phyloP scores from a whole-genome alignment of 35 echinoderm and acorn worm species.

The Amphiura filiformis region DNA sequence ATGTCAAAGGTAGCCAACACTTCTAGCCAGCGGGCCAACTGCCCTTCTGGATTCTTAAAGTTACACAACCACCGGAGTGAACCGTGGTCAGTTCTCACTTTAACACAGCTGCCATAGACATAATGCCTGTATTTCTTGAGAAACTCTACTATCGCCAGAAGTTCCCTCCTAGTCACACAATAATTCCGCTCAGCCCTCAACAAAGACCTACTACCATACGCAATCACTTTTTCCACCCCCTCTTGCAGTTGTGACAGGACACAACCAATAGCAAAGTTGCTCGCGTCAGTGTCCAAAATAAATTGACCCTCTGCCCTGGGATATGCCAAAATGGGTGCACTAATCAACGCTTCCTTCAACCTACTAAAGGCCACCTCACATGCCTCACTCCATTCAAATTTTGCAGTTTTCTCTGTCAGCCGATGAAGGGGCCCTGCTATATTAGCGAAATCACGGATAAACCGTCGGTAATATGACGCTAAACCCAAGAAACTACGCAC shows the following conservation, averaged over 20 bases:
- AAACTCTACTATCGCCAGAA: constrained; percentile 29
- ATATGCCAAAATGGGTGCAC: not conserved
- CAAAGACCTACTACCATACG: not conserved
- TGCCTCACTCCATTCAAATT: not conserved
- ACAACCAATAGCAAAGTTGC: not conserved
- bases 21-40: constrained; percentile 30
- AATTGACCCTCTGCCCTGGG: not conserved
- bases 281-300: constrained; percentile 4
- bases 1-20: not conserved
- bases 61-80: constrained; percentile 23
- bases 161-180: constrained; percentile 20
- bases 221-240: constrained; percentile 19
- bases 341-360: not conserved
- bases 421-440: constrained; percentile 19
- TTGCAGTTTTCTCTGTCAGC: not conserved
- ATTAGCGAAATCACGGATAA: constrained; percentile 17
- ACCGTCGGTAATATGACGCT: constrained; percentile 36
- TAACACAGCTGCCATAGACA: not conserved
- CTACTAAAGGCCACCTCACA: not conserved
- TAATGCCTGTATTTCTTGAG: constrained; percentile 33
- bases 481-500: constrained; percentile 26
- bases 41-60: constrained; percentile 39
- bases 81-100: constrained; percentile 22
- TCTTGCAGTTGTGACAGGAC: constrained; percentile 20
- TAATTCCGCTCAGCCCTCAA: constrained; percentile 1